Base-by-base conservation (phyloP, 2,888 invertebrate genomes). In the Lucinisca nassula region DNA sequence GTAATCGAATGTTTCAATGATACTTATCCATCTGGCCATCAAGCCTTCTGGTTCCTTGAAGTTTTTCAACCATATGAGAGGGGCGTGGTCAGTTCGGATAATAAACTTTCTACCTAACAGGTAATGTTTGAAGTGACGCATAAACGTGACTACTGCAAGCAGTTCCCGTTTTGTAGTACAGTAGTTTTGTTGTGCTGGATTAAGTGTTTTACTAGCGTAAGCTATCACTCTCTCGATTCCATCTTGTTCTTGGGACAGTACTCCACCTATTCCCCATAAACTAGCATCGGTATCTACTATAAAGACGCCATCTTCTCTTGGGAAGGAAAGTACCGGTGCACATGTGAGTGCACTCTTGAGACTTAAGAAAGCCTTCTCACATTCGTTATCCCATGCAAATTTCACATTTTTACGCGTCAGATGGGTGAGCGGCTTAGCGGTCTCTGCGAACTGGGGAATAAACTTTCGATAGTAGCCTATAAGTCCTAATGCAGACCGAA, bases 11-110 rank as follows among this genome's bases (percentile, higher is more conserved):
- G 73, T n/a, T n/a, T n/a, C n/a, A n/a, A n/a, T n/a, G n/a, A n/a
- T n/a, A n/a, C n/a, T n/a, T n/a, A n/a, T n/a, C 79, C 67, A 83
- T 6, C 82, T 38, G 14, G 78, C 82, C 24, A 83, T 10, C 24
- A 78, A 38, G 40, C 82, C 82, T 38, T 67, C 40, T 12, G 82
- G 82, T 40, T 83, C 82, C 45, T 78, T 77, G 27, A 83, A 78
- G 17, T 32, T 72, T 14, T 51, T 27, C 6, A 78, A 49, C 67
- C 67, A 51, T 6, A 35, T 35, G 24, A 83, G 32, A 14, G 61
- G 24, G 55, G 61, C 61, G 67, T 83, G 78, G 40, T 83, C 82
- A 24, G 78, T 55, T 14, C 82, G 49, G 0, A 83, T 38, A 6
- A 72, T 30, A 27, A 83, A 78, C 27, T 78, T 83, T 37, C 72